Base-by-base conservation (phyloP, 2,888 invertebrate species). In the Drosophila anomalipes region DNA sequence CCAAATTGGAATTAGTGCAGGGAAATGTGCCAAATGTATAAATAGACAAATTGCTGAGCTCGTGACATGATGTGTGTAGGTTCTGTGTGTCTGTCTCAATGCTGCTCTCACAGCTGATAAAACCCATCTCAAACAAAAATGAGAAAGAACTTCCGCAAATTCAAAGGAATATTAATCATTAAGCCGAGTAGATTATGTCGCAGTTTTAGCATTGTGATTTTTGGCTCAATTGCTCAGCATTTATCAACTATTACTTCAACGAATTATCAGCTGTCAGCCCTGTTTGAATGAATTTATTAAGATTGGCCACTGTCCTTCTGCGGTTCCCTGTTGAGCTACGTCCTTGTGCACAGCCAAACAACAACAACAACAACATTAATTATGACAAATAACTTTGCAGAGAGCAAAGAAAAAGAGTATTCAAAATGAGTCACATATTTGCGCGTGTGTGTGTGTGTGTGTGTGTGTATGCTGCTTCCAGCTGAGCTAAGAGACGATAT, bases 1-100 rank as follows among this genome's bases (percentile, higher is more conserved):
- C 89, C 72, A 89, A 89, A 79, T 81, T 79, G 83, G 86, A 86
- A 89, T 83, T 83, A 79, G 83, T 69, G 67, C 75, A 80, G 64
- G 74, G 70, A 83, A 78, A 75, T 86, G 86, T 90, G 86, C 90
- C 86, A 86, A 86, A 89, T 69, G 51, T 66, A 78, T 62, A 87
- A 82, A 86, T 88, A 85, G 87, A 85, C 73, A 75, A 79, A 82
- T 82, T 64, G 65, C 59, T 65, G 78, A 78, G 83, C 80, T 77
- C 69, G 69, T 59, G 69, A 56, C 78, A 73, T 53, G 51, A 62
- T 57, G 30, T 54, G 60, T 67, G 59, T 39, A 26, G 26, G 28
- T 47, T 47, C 16, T 26, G 52, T 28, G 44, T 44, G 32, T 62
- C n/a, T 33, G 61, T 58, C 32, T 72, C 39, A 63, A 37, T 62